Evolutionary conservation across 2,113 vertebrate species (phyloP).

Genomic region (Halcyon malimbica): DNA sequence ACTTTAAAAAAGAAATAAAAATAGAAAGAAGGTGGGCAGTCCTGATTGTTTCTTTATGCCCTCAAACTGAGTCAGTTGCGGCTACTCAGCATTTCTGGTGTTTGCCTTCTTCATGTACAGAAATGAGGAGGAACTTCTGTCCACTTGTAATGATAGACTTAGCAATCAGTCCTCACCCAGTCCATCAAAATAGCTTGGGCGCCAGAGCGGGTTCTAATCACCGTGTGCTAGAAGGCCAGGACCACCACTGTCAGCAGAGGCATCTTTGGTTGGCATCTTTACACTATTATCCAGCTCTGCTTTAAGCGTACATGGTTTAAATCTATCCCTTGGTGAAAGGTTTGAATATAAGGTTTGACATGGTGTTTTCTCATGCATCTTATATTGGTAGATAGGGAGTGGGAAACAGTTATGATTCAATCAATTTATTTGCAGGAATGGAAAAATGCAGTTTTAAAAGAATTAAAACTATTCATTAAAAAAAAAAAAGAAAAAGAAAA

Average conservation of each 20-base stretch:
- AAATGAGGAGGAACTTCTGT: not conserved
- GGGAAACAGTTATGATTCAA: not conserved
- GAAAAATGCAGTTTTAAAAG: not conserved
- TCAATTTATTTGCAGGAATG: not conserved
- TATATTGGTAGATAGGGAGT: not conserved
- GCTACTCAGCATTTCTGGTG: not conserved
- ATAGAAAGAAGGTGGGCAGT: not conserved
- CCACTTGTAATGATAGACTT: not conserved
- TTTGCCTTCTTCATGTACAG: not conserved
- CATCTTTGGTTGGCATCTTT: not conserved
- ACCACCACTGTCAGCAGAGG: not conserved
- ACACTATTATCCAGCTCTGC: not conserved
- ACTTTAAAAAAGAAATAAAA: not conserved
- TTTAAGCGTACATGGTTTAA: not conserved
- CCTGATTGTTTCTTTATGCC: not conserved
- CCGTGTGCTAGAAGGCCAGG: not conserved
- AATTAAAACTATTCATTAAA: not conserved
- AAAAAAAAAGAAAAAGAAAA: not conserved
- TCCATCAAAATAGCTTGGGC: not conserved
- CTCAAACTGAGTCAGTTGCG: not conserved
- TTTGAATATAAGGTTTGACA: not conserved
- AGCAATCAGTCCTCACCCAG: not conserved
- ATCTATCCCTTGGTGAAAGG: not conserved
- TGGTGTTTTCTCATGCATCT: not conserved
- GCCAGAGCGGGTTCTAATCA: not conserved